Conservation (phyloP, 2,888 invertebrate species). For the Lycocerus yunnanus region DNA sequence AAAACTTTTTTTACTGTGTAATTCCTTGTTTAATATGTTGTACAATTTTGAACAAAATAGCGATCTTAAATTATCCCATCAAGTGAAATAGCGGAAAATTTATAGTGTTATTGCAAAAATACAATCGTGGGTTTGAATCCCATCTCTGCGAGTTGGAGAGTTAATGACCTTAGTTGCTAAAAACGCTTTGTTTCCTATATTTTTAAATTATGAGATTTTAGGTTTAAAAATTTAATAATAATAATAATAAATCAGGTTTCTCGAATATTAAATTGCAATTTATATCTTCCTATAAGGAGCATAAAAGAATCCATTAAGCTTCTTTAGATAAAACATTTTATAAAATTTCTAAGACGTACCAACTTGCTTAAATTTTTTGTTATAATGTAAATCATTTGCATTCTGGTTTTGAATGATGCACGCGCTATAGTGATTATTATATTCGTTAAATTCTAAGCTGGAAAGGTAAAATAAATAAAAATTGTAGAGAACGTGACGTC, state of each 20-base stretch:
- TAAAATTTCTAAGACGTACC: background rate
- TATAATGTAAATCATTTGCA: background rate
- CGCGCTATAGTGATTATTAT: background rate
- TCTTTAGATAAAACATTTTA: background rate
- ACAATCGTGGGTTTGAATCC: background rate
- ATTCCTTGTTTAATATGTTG: background rate
- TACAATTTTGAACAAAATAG: background rate
- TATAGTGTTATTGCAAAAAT: too few relatives aligned
- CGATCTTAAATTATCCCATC: too few relatives aligned
- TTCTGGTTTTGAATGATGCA: background rate
- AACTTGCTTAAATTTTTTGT: background rate
- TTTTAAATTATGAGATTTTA: background rate
- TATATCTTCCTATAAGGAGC: background rate
- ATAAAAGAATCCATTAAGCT: background rate
- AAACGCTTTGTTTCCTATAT: background rate
- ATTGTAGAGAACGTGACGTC: slow-evolving; percentile 6
- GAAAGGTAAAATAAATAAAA: background rate
- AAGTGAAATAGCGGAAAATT: too few relatives aligned
- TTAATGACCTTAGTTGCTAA: background rate
- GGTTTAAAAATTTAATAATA: background rate
- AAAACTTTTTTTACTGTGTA: background rate
- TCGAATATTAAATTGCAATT: background rate
- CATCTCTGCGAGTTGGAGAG: background rate
- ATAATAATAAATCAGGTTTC: background rate
- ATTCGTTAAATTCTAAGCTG: background rate